These are phyloP conservation scores for Drosophila suzukii DNA, from an alignment of 1,140 invertebrate genomes.

Conservation along the genomic window DNA sequence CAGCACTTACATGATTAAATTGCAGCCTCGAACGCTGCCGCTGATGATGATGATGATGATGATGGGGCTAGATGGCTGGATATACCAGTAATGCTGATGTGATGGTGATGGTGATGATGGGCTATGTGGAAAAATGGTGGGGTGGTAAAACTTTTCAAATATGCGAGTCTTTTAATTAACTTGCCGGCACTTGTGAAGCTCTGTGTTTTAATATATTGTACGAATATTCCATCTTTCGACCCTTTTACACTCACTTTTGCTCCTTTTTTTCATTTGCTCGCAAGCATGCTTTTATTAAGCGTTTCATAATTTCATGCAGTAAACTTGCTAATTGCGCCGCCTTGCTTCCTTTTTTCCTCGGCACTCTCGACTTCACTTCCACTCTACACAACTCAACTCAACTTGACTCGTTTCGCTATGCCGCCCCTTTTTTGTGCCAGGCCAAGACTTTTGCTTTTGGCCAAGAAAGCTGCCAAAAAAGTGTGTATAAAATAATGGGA, in stretches of 20 bases:
- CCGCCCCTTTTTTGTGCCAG: conserved; percentile 45
- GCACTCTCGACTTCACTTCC: conserved; percentile 46
- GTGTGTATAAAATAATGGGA: conserved; percentile 46
- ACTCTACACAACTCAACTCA: conserved; percentile 24
- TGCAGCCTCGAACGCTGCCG: conserved; percentile 49
- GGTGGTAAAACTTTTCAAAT: conserved; percentile 70
- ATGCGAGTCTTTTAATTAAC: conserved; percentile 79
- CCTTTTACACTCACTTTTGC: conserved; percentile 13
- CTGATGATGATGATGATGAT: conserved; percentile 37
- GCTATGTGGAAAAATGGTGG: background rate
- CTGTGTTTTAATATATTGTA: conserved; percentile 51
- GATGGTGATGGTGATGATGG: conserved; percentile 11
- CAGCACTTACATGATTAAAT: conserved; percentile 82
- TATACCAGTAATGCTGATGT: conserved; percentile 33
- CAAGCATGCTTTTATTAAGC: conserved; percentile 68
- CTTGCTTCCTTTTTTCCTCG: conserved; percentile 64
- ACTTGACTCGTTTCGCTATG: conserved; percentile 38
- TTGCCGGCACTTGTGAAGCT: conserved; percentile 53
- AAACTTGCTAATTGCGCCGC: conserved; percentile 79
- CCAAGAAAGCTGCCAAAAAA: conserved; percentile 72
- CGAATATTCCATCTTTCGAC: conserved; percentile 24
- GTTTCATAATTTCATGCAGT: conserved; percentile 82
- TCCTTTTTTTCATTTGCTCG: background rate
- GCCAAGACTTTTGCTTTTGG: conserved; percentile 30
- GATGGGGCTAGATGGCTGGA: conserved; percentile 12